Conservation (phyloP, 2,113 vertebrate genomes). For the Nettapus auritus region DNA sequence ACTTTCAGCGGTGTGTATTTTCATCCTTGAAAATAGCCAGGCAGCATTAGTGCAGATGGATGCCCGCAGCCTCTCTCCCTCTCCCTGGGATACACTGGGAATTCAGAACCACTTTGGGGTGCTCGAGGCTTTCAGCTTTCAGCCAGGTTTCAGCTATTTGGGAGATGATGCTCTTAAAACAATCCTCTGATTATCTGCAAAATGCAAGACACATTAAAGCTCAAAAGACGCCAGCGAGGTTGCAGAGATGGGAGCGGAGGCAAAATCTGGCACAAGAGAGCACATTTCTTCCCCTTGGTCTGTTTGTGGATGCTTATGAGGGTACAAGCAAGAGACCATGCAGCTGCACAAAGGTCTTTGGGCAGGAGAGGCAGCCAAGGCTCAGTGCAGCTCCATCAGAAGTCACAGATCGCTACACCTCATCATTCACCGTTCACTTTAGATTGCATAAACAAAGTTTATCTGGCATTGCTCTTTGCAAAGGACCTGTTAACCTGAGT, state of each 20-base stretch:
- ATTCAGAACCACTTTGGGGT: not conserved
- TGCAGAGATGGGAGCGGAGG: not conserved
- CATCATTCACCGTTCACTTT: not conserved
- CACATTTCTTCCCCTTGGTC: not conserved
- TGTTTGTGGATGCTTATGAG: accelerated
- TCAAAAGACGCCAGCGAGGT: accelerated
- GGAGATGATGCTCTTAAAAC: not conserved
- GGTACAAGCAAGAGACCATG: accelerated
- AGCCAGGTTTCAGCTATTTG: not conserved
- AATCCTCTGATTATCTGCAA: not conserved
- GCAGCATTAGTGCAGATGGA: not conserved
- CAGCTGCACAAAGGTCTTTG: not conserved
- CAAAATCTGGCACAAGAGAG: not conserved
- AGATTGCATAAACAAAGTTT: not conserved
- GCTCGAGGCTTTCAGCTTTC: not conserved
- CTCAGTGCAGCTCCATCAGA: not conserved
- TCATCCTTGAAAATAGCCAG: not conserved
- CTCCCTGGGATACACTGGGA: not conserved
- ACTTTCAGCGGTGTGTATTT: accelerated
- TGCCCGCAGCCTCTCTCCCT: not conserved
- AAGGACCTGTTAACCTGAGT: accelerated
- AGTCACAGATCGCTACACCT: accelerated
- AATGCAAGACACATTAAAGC: not conserved
- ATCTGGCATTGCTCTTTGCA: accelerated
- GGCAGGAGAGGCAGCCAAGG: not conserved